A percentile compares a stretch with the other conserved stretches of the same genome.
These are phyloP conservation scores for Morpho deidamia DNA, from an alignment of 2,888 invertebrate genomes.

Conservation along the genomic window DNA sequence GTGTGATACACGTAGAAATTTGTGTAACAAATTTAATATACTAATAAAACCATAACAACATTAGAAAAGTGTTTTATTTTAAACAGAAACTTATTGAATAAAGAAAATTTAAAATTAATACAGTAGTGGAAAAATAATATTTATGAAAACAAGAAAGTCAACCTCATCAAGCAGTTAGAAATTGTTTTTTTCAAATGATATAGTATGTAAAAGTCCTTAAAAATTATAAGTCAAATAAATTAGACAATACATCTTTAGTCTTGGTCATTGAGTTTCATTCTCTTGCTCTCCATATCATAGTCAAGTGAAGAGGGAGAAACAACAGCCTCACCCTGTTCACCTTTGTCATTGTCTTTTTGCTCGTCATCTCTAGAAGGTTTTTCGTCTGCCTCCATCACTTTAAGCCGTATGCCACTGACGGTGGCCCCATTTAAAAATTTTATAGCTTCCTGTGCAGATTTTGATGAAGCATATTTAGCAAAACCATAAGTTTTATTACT, in stretches of 20 bases:
- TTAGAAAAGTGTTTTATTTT: background rate
- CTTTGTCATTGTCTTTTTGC: slow-evolving; percentile 30
- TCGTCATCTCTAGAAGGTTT: slow-evolving; percentile 47
- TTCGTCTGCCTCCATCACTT: slow-evolving; percentile 94
- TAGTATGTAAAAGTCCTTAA: no score
- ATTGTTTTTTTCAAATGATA: no score
- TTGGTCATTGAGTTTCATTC: slow-evolving; percentile 38
- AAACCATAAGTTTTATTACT: slow-evolving; percentile 95
- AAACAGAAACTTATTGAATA: no score
- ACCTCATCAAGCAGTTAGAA: no score
- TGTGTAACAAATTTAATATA: background rate
- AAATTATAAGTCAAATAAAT: background rate
- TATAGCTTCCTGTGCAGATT: slow-evolving; percentile 88
- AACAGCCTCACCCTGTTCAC: slow-evolving; percentile 29
- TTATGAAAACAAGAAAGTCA: no score
- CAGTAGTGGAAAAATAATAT: no score
- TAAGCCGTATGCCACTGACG: slow-evolving; percentile 87
- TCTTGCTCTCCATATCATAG: slow-evolving; percentile 44
- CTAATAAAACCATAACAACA: background rate
- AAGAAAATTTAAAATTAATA: no score
- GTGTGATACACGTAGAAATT: no score
- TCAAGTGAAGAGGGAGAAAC: slow-evolving; percentile 22
- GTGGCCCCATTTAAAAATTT: slow-evolving; percentile 86
- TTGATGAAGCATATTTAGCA: slow-evolving; percentile 89
- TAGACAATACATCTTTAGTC: background rate